A percentile compares a stretch with the other conserved stretches of the same genome.
Conservation (phyloP, 1,140 invertebrate species). For the Pseudomyrmex gracilis region DNA sequence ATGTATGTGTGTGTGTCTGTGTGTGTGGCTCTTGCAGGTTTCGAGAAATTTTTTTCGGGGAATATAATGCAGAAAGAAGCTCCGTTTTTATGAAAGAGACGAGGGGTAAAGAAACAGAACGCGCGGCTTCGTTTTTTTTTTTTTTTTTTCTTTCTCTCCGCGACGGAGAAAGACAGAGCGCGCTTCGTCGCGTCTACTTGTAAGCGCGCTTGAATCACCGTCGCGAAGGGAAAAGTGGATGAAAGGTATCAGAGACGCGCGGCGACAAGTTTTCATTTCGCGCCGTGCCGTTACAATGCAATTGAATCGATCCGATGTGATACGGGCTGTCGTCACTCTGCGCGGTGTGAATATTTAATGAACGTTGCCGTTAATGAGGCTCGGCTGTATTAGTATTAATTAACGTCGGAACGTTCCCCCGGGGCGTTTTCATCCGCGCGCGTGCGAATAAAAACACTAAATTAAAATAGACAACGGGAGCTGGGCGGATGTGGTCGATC, state of each 20-base stretch:
- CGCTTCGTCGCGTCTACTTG: conserved; percentile 47
- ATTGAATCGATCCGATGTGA: conserved; percentile 78
- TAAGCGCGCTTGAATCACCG: conserved; percentile 61
- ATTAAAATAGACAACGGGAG: conserved; percentile 50
- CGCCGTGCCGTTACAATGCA: conserved; percentile 74
- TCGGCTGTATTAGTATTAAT: conserved; percentile 80
- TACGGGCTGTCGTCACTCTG: conserved; percentile 64
- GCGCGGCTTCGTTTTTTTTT: neutral
- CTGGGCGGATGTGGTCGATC: conserved; percentile 4
- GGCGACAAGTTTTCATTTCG: conserved; percentile 69
- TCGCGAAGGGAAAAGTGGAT: conserved; percentile 52
- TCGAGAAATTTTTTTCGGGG: conserved; percentile 5
- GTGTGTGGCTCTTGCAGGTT: neutral
- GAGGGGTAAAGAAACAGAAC: conserved; percentile 25
- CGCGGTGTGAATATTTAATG: conserved; percentile 80
- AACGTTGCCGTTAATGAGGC: conserved; percentile 81
- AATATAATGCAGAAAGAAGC: neutral
- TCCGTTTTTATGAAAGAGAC: conserved; percentile 23
- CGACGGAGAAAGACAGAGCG: conserved; percentile 2
- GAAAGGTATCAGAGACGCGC: conserved; percentile 58
- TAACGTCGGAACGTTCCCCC: conserved; percentile 68
- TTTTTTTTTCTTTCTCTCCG: neutral
- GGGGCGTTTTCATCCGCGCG: conserved; percentile 61
- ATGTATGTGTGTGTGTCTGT: neutral
- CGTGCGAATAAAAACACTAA: conserved; percentile 22